phyloP scores from a whole-genome alignment of 2,888 invertebrate species.

The Netelia virgata region DNA sequence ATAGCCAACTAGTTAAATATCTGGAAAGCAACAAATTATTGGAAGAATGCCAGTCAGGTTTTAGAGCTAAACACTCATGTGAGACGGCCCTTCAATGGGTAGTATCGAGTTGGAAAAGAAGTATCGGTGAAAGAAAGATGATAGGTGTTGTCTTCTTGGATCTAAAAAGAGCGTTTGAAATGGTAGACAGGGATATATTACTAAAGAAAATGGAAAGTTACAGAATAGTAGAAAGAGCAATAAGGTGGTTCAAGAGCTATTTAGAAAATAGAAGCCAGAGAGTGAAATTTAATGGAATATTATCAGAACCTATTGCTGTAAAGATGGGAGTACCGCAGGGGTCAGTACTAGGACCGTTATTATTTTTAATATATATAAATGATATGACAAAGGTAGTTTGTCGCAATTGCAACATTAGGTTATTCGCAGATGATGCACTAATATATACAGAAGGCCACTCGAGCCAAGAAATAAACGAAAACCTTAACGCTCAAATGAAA shows the following conservation, averaged over 20 bases:
- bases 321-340: slow-evolving; percentile 40
- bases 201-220: slow-evolving; percentile 45
- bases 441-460: not conserved
- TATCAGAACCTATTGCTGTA: too few relatives aligned
- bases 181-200: not conserved
- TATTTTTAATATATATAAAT: slow-evolving; percentile 26
- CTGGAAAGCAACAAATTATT: slow-evolving; percentile 28
- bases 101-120: slow-evolving; percentile 47
- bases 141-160: slow-evolving; percentile 57
- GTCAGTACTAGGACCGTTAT: slow-evolving; percentile 43
- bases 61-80: slow-evolving; percentile 48
- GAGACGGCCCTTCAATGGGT: slow-evolving; percentile 52
- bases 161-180: slow-evolving; percentile 17
- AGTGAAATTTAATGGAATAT: too few relatives aligned
- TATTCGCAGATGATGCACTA: not conserved
- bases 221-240: slow-evolving; percentile 43
- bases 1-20: slow-evolving; percentile 37
- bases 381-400: not conserved
- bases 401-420: not conserved
- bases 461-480: not conserved
- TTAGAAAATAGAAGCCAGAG: not conserved
- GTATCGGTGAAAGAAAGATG: slow-evolving; percentile 27
- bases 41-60: slow-evolving; percentile 56
- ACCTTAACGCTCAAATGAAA: not conserved
- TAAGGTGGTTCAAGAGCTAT: slow-evolving; percentile 45